Evolutionary conservation across 2,797 vertebrate genomes (phyloP).

Genomic region (Gymnoscopelus braueri): DNA sequence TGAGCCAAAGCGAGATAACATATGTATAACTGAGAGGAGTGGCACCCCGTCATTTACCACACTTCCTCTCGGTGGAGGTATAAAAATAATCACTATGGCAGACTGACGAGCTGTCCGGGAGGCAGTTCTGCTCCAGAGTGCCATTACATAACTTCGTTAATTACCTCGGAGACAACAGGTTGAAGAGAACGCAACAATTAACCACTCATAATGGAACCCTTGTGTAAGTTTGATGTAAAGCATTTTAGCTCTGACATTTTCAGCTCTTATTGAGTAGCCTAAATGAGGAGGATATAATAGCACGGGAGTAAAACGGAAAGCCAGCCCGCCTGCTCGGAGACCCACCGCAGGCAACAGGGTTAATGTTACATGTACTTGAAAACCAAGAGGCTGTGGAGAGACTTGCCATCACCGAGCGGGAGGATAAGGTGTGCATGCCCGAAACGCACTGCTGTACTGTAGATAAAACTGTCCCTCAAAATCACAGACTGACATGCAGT

Average conservation of each 20-base stretch:
- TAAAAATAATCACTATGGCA: conserved; percentile 23
- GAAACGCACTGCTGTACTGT: conserved; percentile 14
- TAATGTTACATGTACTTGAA: conserved; percentile 20
- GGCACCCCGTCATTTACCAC: neutral
- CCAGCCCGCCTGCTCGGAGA: conserved; percentile 8
- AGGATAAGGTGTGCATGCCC: conserved; percentile 16
- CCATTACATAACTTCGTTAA: conserved; percentile 10
- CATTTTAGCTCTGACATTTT: conserved; percentile 16
- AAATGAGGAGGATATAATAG: conserved; percentile 3
- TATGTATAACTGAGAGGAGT: conserved; percentile 35
- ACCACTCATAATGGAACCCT: neutral
- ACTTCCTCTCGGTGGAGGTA: conserved; percentile 9
- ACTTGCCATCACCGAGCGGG: neutral
- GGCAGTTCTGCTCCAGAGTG: conserved; percentile 1
- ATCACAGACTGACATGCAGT: conserved; percentile 10
- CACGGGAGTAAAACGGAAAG: neutral
- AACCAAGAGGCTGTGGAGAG: conserved; percentile 6
- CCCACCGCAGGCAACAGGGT: conserved; percentile 34
- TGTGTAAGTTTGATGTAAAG: conserved; percentile 19
- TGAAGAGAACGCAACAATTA: conserved; percentile 12
- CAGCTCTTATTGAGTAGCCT: neutral
- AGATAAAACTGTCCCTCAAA: conserved; percentile 46
- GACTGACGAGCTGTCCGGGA: neutral
- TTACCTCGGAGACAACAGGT: conserved; percentile 4
- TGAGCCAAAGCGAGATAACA: conserved; percentile 45